Evolutionary conservation across 2,113 vertebrate species (phyloP), one percentile per base, ranked within the genome.

Genomic region (Calidris pygmaea): DNA sequence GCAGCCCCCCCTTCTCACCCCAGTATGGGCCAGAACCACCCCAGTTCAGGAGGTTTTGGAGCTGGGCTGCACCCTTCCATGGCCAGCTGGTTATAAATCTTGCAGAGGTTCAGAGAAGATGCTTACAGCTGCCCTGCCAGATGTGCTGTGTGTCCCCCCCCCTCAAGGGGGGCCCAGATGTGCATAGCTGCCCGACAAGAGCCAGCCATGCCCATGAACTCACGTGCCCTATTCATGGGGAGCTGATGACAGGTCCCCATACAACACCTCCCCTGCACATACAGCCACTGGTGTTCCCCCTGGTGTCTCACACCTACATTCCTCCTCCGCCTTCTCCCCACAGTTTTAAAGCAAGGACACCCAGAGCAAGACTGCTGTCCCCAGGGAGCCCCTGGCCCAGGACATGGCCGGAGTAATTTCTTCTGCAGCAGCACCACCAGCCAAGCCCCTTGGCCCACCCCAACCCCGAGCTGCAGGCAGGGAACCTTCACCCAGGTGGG

Each of bases 211-310:
- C 62, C 53, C 35, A 12, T 24, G 63, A 63, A 56, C 62, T 63
- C 9, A 0, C n/a, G 12, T 7, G 47, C 30, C 59, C 67, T 66
- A 7, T 32, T 78, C 32, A 32, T 2, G 0, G 27, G 22, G 12
- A 58, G 32, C 41, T 2, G 1, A 16, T 45, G 23, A 59, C 59
- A 17, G 50, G 30, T 50, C 17, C 58, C 12, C 26, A 10, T 43
- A 43, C 56, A 39, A 29, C 19, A 55, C 9, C 67, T 26, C 34
- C 39, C 8, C 63, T 12, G 27, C 59, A 32, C 26, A 21, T 18
- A 14, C 37, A n/a, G 18, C 30, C 3, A 0, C 43, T 14, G 52
- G 23, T 1, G 6, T 52, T 73, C 45, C 37, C 45, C 24, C 11
- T 4, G 16, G 10, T 6, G 6, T 41, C 74, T 62, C 39, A 23